Base-by-base conservation (phyloP, 2,113 vertebrate genomes). In the Porphyrio hochstetteri region DNA sequence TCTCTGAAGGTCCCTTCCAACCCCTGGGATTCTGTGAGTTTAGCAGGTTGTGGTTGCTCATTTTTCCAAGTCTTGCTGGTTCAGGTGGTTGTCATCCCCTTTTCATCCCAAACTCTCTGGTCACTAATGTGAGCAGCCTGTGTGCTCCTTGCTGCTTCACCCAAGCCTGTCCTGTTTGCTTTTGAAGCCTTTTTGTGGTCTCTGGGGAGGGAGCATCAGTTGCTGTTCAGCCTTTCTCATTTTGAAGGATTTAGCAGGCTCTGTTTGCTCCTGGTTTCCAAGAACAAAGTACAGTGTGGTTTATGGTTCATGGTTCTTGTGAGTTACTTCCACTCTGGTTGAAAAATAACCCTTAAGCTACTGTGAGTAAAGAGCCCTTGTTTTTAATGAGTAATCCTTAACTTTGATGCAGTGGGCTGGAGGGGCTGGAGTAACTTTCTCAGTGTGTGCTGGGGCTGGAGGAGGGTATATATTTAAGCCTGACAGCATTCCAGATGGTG, bases 371-470 rank as follows among this genome's bases (percentile, higher is more conserved):
- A 75, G 29, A 76, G 82, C 53, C 33, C 6, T 76, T 42, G 35
- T 14, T 92, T 92, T 86, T 90, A 93, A 86, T 95, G 55, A 81
- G n/a, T 96, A 81, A 96, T 76, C 21, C 81, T 50, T 33, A 42
- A 48, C 23, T 83, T 35, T 27, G 10, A 1, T 10, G 3, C 44
- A 3, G 3, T 1, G 38, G 35, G 64, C 21, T 74, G 52, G 82
- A 67, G 52, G 38, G 38, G 18, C 50, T 85, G 0, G 3, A 35
- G 18, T 8, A 38, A 4, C 3, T 48, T 31, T 50, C 76, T 24
- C 38, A 15, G 48, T 28, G 31, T 21, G 1, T 24, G 72, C 40
- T 78, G 36, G 70, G n/a, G 3, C 38, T 36, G 48, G 20, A 7
- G 36, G 71, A 74, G 36, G 50, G 31, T 27, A 3, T 18, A 5